A percentile compares a stretch with the other conserved stretches of the same genome.
phyloP scores from a whole-genome alignment of 2,113 vertebrate genomes.

The Morone saxatilis region DNA sequence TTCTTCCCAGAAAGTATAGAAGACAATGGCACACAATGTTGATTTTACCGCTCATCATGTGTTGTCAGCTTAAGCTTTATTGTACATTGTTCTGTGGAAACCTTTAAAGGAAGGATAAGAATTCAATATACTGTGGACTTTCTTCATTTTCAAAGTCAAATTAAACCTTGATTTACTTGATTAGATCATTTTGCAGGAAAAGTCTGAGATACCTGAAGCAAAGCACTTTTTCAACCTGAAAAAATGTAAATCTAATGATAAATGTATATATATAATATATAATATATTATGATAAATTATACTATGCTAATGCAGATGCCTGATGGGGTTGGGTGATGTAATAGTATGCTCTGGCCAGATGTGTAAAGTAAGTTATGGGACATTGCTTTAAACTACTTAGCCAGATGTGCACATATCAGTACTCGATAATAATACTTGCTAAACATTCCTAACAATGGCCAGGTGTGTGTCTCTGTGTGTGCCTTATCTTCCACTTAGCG shows the following conservation, averaged over 20 bases:
- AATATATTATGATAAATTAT: constrained; percentile 23
- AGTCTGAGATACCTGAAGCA: not conserved
- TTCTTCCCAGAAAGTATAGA: not conserved
- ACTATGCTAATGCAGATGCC: constrained; percentile 8
- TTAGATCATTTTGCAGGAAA: not conserved
- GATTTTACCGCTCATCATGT: not conserved
- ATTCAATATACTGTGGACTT: not conserved
- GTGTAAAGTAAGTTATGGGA: constrained; percentile 37
- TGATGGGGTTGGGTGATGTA: not conserved
- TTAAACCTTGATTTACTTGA: not conserved
- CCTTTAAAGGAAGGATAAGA: not conserved
- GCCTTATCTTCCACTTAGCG: not conserved
- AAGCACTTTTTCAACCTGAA: not conserved
- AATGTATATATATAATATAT: constrained; percentile 38
- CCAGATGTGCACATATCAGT: constrained; percentile 53
- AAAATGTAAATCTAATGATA: not conserved
- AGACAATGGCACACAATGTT: not conserved
- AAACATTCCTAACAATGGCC: constrained; percentile 30
- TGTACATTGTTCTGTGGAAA: not conserved
- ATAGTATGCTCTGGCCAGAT: constrained; percentile 20
- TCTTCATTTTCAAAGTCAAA: not conserved
- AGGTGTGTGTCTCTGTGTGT: constrained; percentile 13
- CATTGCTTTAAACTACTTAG: constrained; percentile 27
- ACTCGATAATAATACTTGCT: constrained; percentile 18
- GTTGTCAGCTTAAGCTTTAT: not conserved